Evolutionary conservation across 2,113 vertebrate species (phyloP), one percentile per base, ranked within the genome.

Genomic region (Conger conger): DNA sequence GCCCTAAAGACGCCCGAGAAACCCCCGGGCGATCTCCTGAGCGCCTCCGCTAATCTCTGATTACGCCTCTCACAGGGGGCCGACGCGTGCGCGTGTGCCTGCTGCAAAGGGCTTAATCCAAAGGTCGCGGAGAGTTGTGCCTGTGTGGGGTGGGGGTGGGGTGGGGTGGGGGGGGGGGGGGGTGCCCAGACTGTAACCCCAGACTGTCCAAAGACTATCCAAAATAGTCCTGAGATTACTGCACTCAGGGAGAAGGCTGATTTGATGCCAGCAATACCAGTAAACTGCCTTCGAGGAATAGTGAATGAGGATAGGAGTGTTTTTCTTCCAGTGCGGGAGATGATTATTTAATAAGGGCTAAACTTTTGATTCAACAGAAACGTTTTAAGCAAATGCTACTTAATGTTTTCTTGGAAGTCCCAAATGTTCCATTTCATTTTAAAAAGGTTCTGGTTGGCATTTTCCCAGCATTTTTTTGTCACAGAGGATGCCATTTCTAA

Each of bases 41-140:
- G 91, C 88, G 90, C 86, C 85, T 35, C 76, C 50, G 36, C 86
- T 96, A 94, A 95, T 95, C 94, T 89, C 86, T 88, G 91, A 87
- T 94, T 95, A 95, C 92, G 89, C 92, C 81, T 91, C 0, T 84
- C 53, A 78, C 84, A 77, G 76, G 87, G 57, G 45, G 40, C 4
- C 4, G 54, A 9, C 4, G 40, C 4, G 40, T 3, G 89, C 88
- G 77, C 42, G 45, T 80, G 88, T 84, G 82, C 63, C 53, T 18
- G 53, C 80, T 60, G 30, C 35, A 60, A 36, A n/a, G n/a, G 45
- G 80, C 35, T 82, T 82, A 57, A 30, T 57, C 60, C 53, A 82
- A 57, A 82, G 80, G 30, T 54, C 50, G 36, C 30, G 38, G 38
- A 42, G 36, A 63, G 17, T 6, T 37, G 37, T 40, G 9, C 36